These are phyloP conservation scores for Drosophila hamatofila DNA, from an alignment of 2,888 invertebrate genomes.

Conservation along the genomic window DNA sequence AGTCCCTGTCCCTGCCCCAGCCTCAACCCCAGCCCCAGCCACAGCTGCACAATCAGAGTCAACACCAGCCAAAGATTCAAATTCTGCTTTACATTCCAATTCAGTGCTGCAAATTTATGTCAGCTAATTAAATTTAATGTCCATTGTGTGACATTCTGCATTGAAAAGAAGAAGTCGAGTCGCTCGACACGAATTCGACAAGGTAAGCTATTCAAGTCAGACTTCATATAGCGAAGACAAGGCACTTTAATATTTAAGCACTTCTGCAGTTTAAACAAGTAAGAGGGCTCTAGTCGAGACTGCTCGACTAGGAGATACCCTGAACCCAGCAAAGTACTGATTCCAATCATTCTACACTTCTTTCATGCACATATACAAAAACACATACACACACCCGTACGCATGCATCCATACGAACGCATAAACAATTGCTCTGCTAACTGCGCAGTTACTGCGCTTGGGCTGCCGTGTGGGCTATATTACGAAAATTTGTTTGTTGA, in stretches of 20 bases:
- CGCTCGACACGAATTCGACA: slow-evolving; percentile 1
- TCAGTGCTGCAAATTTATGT: slow-evolving; percentile 58
- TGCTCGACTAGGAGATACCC: too few relatives aligned
- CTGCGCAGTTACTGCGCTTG: too few relatives aligned
- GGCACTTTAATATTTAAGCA: slow-evolving; percentile 62
- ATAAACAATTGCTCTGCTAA: too few relatives aligned
- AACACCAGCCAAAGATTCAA: slow-evolving; percentile 18
- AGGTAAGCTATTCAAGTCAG: not conserved
- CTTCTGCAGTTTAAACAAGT: slow-evolving; percentile 36
- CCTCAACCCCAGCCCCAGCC: not conserved
- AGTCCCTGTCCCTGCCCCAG: not conserved
- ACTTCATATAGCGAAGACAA: slow-evolving; percentile 32
- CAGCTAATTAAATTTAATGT: slow-evolving; percentile 75
- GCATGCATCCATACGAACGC: too few relatives aligned
- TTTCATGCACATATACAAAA: too few relatives aligned
- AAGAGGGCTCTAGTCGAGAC: too few relatives aligned
- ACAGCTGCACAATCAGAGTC: not conserved
- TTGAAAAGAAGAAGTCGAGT: not conserved
- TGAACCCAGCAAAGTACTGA: too few relatives aligned
- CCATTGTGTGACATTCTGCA: slow-evolving; percentile 51
- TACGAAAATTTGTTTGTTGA: too few relatives aligned
- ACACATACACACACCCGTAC: too few relatives aligned
- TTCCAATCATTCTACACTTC: too few relatives aligned
- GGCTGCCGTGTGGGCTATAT: too few relatives aligned
- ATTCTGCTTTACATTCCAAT: slow-evolving; percentile 27